Evolutionary conservation across 1,140 invertebrate genomes (phyloP), one percentile per base, ranked within the genome.

Genomic region (Zeugodacus cucurbitae): DNA sequence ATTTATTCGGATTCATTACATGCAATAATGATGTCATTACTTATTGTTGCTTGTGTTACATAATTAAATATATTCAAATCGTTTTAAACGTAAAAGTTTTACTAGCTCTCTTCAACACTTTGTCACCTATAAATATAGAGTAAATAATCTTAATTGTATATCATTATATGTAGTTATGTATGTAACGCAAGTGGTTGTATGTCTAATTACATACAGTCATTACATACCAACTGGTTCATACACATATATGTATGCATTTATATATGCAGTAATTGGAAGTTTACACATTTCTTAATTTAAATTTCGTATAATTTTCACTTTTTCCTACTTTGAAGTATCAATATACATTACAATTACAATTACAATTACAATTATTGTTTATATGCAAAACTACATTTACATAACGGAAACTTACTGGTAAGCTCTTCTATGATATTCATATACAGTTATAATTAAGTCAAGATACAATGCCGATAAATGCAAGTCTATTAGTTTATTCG

Each of bases 381-480:
- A 34, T 74, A 74, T 74, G 70, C 34, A 74, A 74, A 74, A 74
- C 70, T 74, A 41, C 34, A 74, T 74, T 41, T 74, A n/a, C 37
- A 44, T 74, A 4, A 22, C 32, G 22, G 11, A 37, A 41, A 41
- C 37, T 74, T 41, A 74, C 17, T 74, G 20, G 37, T 74, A n/a
- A 17, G 10, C 32, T 2, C 17, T 11, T 29, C 14, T 70, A 74
- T 74, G 14, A 74, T 74, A 74, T 74, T 74, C 70, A 74, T 74
- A 74, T 74, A 74, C 70, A 74, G 70, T 74, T 74, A 41, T 74
- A 44, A 74, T 74, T 41, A 74, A 44, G 70, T 74, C 37, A 22
- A 41, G 34, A 74, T 74, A 74, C 37, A 74, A 74, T 74, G 70
- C 70, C 67, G 34, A n/a, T 74, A 74, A 74, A 74, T 74, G 70